A percentile compares a stretch with the other conserved stretches of the same genome.
Evolutionary conservation across 1,140 invertebrate species (phyloP).

Genomic region (Chlorops oryzae): DNA sequence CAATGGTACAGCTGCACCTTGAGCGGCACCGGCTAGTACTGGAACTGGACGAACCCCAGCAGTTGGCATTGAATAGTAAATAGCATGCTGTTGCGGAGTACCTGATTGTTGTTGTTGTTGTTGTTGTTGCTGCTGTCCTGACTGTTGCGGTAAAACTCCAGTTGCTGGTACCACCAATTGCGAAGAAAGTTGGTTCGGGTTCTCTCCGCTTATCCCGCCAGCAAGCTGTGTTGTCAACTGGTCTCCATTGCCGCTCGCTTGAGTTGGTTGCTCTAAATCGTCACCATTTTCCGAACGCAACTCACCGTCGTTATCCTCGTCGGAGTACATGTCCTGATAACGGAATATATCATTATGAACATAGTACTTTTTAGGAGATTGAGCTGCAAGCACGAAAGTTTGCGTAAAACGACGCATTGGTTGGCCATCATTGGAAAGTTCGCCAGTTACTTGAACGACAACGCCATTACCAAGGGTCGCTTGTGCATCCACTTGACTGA

Average conservation of each 20-base stretch:
- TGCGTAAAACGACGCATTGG: slow-evolving; percentile 96
- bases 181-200: neutral
- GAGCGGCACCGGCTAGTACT: slow-evolving; percentile 32
- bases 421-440: slow-evolving; percentile 90
- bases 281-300: slow-evolving; percentile 63
- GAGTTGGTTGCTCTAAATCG: slow-evolving; percentile 35
- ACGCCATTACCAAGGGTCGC: slow-evolving; percentile 89
- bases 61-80: slow-evolving; percentile 44
- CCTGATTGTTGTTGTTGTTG: slow-evolving; percentile 28
- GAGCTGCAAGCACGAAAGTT: slow-evolving; percentile 91
- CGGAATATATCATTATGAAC: slow-evolving; percentile 98
- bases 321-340: slow-evolving; percentile 67
- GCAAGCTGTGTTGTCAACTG: no score
- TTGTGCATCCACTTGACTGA: slow-evolving; percentile 86
- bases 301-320: slow-evolving; percentile 53
- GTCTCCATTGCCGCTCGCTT: slow-evolving; percentile 20
- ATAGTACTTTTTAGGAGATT: slow-evolving; percentile 94
- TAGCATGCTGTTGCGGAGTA: slow-evolving; percentile 22
- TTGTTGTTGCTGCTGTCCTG: slow-evolving; percentile 7
- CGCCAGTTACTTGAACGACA: slow-evolving; percentile 94
- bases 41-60: slow-evolving; percentile 33
- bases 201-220: neutral
- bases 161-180: neutral
- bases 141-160: neutral
- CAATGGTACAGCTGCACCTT: slow-evolving; percentile 38